These are phyloP conservation scores for Aradophagus sp. DNA, from an alignment of 1,140 invertebrate genomes.

Conservation along the genomic window DNA sequence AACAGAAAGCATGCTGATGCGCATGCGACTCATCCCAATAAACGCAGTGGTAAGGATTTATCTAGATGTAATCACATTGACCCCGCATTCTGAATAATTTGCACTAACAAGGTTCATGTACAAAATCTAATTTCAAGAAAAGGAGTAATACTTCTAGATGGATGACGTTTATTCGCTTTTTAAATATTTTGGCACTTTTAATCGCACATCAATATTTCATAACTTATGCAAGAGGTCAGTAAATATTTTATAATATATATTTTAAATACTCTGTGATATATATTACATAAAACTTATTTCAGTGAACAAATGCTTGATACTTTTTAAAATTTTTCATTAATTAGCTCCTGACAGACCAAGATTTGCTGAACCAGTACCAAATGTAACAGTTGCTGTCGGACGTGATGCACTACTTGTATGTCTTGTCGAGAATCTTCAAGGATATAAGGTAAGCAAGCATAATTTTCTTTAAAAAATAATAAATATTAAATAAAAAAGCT, in stretches of 20 bases:
- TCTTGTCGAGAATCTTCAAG: slow-evolving; percentile 92
- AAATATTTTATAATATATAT: too few species aligned
- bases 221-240: slow-evolving; percentile 41
- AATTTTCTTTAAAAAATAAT: slow-evolving; percentile 5
- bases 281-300: neutral
- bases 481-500: too few species aligned
- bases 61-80: too few species aligned
- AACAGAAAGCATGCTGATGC: too few species aligned
- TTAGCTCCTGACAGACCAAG: slow-evolving; percentile 81
- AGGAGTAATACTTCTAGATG: slow-evolving; percentile 48
- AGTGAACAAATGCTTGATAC: neutral
- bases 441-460: slow-evolving; percentile 84
- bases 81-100: too few species aligned
- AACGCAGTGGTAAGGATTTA: too few species aligned
- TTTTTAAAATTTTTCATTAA: slow-evolving; percentile 7
- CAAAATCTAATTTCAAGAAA: slow-evolving; percentile 31
- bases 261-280: neutral
- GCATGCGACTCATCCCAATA: too few species aligned
- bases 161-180: slow-evolving; percentile 51
- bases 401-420: slow-evolving; percentile 93
- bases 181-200: slow-evolving; percentile 39
- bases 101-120: too few species aligned
- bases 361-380: slow-evolving; percentile 92
- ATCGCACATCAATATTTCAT: slow-evolving; percentile 35
- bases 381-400: slow-evolving; percentile 93